A percentile compares a stretch with the other conserved stretches of the same genome.
These are phyloP conservation scores for Lepus europaeus DNA, from an alignment of 2,113 vertebrate genomes.

Conservation along the genomic window DNA sequence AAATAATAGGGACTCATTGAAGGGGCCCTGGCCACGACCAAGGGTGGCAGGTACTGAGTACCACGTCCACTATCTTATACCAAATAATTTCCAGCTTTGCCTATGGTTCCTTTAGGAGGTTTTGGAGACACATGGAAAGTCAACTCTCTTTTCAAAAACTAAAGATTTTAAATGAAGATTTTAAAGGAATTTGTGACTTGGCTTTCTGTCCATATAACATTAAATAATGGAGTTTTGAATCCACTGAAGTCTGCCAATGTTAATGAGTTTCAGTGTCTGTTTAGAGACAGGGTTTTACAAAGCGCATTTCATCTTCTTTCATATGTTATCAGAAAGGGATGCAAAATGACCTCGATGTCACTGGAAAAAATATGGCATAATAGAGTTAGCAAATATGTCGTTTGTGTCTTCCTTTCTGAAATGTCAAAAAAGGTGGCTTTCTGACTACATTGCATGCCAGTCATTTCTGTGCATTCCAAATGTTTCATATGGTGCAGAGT, in stretches of 20 bases:
- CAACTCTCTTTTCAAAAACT: slow-evolving; percentile 9
- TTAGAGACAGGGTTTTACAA: slow-evolving; percentile 17
- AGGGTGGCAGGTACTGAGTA: not conserved
- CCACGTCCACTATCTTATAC: not conserved
- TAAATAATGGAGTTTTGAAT: not conserved
- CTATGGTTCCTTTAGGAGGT: slow-evolving; percentile 42
- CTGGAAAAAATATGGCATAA: not conserved
- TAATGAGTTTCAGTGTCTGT: not conserved
- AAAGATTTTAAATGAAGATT: not conserved
- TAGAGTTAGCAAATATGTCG: slow-evolving; percentile 34
- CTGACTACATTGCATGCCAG: not conserved
- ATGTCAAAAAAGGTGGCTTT: slow-evolving; percentile 2
- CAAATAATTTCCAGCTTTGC: not conserved
- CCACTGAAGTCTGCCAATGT: not conserved
- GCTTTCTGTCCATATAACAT: not conserved
- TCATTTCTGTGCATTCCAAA: not conserved
- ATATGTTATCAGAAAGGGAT: slow-evolving; percentile 20
- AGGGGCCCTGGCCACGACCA: not conserved
- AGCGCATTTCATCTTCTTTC: slow-evolving; percentile 15
- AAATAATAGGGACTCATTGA: no score
- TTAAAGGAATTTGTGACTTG: slow-evolving; percentile 8
- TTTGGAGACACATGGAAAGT: not conserved
- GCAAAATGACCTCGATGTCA: slow-evolving; percentile 43
- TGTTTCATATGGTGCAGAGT: not conserved
- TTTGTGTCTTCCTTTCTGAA: slow-evolving; percentile 25